These are phyloP conservation scores for Acrobasis suavella DNA, from an alignment of 2,888 invertebrate species.

Conservation along the genomic window DNA sequence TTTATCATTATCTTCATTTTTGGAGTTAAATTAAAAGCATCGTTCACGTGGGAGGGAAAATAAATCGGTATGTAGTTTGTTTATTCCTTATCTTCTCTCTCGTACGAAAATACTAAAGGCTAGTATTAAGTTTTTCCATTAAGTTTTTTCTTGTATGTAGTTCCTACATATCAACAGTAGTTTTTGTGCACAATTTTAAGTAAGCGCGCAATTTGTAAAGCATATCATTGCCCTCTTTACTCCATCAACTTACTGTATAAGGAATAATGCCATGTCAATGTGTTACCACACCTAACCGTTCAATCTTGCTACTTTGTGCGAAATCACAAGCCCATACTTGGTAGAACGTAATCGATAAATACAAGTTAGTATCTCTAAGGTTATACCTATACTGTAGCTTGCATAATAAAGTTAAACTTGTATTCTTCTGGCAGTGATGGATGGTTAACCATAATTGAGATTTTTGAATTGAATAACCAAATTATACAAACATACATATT, in stretches of 20 bases:
- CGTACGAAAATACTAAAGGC: too few species aligned
- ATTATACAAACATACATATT: too few species aligned
- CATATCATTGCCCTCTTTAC: conserved; percentile 15
- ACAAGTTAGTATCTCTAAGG: too few species aligned
- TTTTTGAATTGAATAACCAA: too few species aligned
- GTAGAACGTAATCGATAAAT: conserved; percentile 3
- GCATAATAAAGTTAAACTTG: conserved; percentile 1
- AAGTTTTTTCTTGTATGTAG: neutral
- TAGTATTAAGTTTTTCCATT: neutral
- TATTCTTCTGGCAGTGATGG: neutral
- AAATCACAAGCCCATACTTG: conserved; percentile 6
- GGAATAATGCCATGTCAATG: conserved; percentile 8
- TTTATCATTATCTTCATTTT: too few species aligned
- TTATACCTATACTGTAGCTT: neutral
- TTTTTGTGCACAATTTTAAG: conserved; percentile 1
- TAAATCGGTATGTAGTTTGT: too few species aligned
- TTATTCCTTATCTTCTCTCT: too few species aligned
- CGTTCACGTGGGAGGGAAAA: too few species aligned
- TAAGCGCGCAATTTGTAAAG: conserved; percentile 6
- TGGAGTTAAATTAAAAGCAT: too few species aligned
- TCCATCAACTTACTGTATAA: conserved; percentile 13
- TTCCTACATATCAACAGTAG: neutral
- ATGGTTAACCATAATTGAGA: neutral
- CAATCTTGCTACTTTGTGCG: neutral
- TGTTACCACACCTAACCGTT: neutral